Percentiles rank a stretch among this genome's conserved stretches.
Evolutionary conservation across 2,888 invertebrate species (phyloP).

Genomic region (Mythimna impura): DNA sequence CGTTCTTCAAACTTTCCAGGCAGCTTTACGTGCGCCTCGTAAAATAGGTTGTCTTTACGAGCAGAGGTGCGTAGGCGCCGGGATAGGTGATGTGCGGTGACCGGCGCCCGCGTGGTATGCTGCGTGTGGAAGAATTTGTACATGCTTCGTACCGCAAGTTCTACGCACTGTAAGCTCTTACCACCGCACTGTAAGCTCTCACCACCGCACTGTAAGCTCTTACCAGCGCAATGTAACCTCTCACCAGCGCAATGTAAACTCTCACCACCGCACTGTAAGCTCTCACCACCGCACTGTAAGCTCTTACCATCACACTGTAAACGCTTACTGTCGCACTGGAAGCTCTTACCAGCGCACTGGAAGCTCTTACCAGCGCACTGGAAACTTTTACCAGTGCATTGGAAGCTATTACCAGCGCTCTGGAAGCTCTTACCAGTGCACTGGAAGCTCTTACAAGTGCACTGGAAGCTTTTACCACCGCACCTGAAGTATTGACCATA

Average conservation of each 20-base stretch:
- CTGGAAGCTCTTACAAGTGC: too few species aligned
- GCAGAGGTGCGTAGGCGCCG: slow-evolving; percentile 5
- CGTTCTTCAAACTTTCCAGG: slow-evolving; percentile 58
- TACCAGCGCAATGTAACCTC: too few species aligned
- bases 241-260: neutral
- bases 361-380: neutral
- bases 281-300: neutral
- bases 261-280: neutral
- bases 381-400: too few species aligned
- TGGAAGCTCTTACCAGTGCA: too few species aligned
- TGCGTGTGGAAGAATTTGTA: neutral
- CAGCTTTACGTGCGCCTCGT: slow-evolving; percentile 43
- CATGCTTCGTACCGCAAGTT: too few species aligned
- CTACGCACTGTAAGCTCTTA: too few species aligned
- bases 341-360: neutral
- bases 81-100: neutral
- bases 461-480: too few species aligned
- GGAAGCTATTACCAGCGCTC: too few species aligned
- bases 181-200: too few species aligned
- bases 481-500: neutral
- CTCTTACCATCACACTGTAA: neutral
- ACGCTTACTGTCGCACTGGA: neutral
- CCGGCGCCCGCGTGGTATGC: neutral
- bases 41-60: slow-evolving; percentile 42
- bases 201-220: too few species aligned